Conservation (phyloP, 1,140 invertebrate genomes). For the Antheraea pernyi region DNA sequence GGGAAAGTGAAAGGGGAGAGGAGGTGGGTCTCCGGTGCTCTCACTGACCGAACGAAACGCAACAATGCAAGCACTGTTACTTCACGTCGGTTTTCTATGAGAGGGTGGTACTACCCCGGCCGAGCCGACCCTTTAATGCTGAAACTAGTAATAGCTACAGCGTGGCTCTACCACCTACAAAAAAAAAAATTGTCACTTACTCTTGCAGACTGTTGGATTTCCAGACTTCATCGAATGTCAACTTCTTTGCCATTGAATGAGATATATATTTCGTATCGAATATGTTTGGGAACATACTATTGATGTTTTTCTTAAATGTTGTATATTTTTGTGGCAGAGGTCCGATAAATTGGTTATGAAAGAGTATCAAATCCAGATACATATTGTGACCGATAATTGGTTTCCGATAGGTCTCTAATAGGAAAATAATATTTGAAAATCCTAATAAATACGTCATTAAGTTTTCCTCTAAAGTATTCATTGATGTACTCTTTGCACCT, state of each 20-base stretch:
- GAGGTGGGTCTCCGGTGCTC: too few relatives aligned
- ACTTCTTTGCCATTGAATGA: constrained; percentile 72
- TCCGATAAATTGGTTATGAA: constrained; percentile 86
- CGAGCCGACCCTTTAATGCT: too few relatives aligned
- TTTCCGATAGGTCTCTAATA: constrained; percentile 81
- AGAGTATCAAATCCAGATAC: constrained; percentile 84
- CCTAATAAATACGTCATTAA: constrained; percentile 81
- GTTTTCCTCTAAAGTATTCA: constrained; percentile 64
- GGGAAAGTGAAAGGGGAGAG: too few relatives aligned
- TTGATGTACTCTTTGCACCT: constrained; percentile 55
- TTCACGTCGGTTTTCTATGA: too few relatives aligned
- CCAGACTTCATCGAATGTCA: constrained; percentile 77
- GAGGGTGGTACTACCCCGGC: too few relatives aligned
- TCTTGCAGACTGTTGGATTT: constrained; percentile 74
- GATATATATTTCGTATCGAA: constrained; percentile 88
- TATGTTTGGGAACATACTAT: constrained; percentile 83
- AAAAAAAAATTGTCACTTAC: constrained; percentile 44
- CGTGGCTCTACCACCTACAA: too few relatives aligned
- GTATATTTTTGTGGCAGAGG: constrained; percentile 84
- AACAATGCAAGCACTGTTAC: too few relatives aligned
- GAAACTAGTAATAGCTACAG: too few relatives aligned
- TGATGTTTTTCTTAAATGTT: constrained; percentile 83
- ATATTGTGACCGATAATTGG: constrained; percentile 89
- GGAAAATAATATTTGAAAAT: constrained; percentile 84
- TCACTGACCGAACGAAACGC: too few relatives aligned